Conservation (phyloP, 2,113 vertebrate genomes). For the Peromyscus polionotus region DNA sequence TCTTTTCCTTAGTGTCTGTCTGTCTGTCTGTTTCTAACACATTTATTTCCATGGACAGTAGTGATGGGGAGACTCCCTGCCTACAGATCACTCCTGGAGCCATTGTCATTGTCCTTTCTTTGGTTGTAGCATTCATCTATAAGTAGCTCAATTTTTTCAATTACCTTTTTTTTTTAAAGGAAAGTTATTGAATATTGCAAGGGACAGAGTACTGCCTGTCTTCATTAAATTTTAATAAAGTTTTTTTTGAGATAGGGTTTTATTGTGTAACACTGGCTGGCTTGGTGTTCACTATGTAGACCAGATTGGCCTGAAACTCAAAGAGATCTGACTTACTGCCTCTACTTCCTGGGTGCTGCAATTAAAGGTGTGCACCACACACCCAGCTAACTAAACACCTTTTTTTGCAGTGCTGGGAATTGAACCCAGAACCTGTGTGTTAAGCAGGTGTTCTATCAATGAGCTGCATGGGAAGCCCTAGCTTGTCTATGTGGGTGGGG, state of each 20-base stretch:
- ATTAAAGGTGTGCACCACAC: background rate
- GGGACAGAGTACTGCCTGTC: background rate
- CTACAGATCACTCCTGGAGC: background rate
- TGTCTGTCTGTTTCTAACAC: background rate
- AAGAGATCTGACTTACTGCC: background rate
- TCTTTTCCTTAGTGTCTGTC: background rate
- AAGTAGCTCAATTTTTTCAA: background rate
- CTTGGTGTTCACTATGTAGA: background rate
- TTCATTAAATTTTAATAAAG: background rate
- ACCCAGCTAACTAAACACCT: background rate
- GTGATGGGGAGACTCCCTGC: background rate
- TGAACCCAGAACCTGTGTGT: background rate
- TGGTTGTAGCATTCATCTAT: background rate
- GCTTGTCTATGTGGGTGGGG: background rate
- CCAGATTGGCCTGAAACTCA: background rate
- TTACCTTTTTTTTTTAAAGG: background rate
- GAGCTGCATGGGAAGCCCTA: background rate
- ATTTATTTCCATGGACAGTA: background rate
- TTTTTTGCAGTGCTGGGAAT: background rate
- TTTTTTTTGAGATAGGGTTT: background rate
- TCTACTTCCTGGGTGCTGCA: background rate
- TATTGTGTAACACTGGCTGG: background rate
- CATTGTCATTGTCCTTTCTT: background rate
- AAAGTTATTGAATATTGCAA: background rate
- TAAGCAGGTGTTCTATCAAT: background rate